These are phyloP conservation scores for Malurus alboscapulatus DNA, from an alignment of 2,113 vertebrate species.

Conservation along the genomic window DNA sequence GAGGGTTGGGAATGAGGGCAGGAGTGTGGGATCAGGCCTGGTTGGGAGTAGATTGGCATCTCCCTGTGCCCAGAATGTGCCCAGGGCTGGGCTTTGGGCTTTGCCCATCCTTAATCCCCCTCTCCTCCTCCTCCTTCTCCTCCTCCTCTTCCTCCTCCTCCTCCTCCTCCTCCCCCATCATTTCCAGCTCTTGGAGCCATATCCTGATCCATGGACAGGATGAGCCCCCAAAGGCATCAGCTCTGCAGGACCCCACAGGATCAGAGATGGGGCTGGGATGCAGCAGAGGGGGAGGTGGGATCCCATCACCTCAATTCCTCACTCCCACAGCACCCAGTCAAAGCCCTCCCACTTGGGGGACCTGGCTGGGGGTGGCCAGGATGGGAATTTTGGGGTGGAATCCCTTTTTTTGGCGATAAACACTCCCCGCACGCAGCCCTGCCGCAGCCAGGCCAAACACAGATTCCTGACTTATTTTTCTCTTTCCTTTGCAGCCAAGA, in stretches of 20 bases:
- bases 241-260: background rate
- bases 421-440: fast-evolving
- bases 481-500: conserved; percentile 70
- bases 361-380: fast-evolving
- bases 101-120: background rate
- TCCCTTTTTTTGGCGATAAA: background rate
- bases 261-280: background rate
- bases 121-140: background rate
- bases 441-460: background rate
- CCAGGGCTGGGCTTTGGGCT: background rate
- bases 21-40: background rate
- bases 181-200: background rate
- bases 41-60: background rate
- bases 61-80: fast-evolving
- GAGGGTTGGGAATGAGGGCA: background rate
- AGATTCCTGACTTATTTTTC: conserved; percentile 51
- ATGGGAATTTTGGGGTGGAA: background rate
- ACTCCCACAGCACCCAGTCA: background rate
- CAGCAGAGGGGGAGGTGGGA: background rate
- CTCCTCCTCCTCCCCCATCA: background rate
- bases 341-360: fast-evolving
- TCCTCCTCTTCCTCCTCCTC: background rate
- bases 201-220: background rate
- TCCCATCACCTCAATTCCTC: background rate
- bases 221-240: fast-evolving